Percentiles rank a stretch among this genome's conserved stretches.
Conservation (phyloP, 2,113 vertebrate species). For the Malurus elegans region DNA sequence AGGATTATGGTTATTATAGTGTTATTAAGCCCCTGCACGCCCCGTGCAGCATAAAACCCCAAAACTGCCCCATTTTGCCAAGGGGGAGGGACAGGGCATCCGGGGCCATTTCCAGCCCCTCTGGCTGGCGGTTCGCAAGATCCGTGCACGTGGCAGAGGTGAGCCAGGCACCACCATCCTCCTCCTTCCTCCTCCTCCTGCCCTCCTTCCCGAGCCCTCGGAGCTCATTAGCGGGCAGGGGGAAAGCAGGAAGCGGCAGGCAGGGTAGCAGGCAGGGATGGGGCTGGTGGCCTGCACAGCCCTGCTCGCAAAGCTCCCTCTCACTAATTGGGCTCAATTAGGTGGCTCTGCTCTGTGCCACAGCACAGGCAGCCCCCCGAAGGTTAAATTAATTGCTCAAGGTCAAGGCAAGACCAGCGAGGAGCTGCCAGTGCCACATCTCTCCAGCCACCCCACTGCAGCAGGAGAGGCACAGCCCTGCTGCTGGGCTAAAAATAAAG, state of each 20-base stretch:
- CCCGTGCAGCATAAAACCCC: background rate
- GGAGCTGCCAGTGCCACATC: background rate
- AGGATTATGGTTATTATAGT: background rate
- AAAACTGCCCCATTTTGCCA: background rate
- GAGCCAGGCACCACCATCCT: background rate
- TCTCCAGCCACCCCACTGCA: background rate
- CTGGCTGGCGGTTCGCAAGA: accelerated
- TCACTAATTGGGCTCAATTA: constrained; percentile 60
- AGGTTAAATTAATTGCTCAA: constrained; percentile 43
- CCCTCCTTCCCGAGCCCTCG: background rate
- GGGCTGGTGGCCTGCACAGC: background rate
- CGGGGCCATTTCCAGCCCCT: background rate
- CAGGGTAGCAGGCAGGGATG: background rate
- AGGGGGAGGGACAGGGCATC: background rate
- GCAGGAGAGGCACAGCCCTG: background rate
- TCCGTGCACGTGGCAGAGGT: accelerated
- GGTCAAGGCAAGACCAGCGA: constrained; percentile 11
- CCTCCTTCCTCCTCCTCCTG: background rate
- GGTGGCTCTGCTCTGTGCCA: background rate
- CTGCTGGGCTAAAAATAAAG: constrained; percentile 66
- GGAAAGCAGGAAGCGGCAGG: background rate
- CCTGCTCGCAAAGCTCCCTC: background rate
- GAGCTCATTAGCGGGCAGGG: background rate
- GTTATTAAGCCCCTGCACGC: background rate
- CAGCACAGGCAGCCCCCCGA: background rate